Evolutionary conservation across 2,113 vertebrate genomes (phyloP).

Genomic region (Leucopsar rothschildi): DNA sequence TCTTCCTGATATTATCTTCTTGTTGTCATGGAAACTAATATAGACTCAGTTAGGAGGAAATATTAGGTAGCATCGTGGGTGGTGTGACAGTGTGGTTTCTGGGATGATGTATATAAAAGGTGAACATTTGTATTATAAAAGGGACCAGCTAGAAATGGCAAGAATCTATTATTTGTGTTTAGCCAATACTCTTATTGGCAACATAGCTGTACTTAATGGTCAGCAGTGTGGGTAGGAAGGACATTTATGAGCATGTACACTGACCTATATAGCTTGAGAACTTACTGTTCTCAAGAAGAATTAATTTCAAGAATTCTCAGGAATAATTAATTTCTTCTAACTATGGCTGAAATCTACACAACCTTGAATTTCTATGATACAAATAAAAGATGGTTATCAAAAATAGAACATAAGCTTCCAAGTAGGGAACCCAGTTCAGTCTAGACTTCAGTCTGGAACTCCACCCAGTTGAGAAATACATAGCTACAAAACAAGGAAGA

Average conservation of each 20-base stretch:
- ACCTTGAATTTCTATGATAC: background rate
- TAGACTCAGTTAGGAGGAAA: background rate
- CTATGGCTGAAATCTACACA: background rate
- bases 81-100: background rate
- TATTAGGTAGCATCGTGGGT: background rate
- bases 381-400: background rate
- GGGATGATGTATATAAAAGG: background rate
- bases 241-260: background rate
- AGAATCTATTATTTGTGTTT: background rate
- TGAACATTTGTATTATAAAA: background rate
- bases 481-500: background rate
- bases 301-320: background rate
- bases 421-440: background rate
- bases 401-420: background rate
- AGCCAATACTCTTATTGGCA: background rate
- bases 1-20: background rate
- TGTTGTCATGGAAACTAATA: conserved; percentile 23
- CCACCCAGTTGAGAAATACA: background rate
- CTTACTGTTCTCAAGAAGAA: background rate
- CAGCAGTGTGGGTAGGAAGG: background rate
- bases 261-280: background rate
- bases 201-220: background rate
- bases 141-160: background rate
- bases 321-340: background rate
- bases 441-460: background rate